Conservation (phyloP, 2,888 invertebrate genomes). For the Chrysotoxum bicinctum region DNA sequence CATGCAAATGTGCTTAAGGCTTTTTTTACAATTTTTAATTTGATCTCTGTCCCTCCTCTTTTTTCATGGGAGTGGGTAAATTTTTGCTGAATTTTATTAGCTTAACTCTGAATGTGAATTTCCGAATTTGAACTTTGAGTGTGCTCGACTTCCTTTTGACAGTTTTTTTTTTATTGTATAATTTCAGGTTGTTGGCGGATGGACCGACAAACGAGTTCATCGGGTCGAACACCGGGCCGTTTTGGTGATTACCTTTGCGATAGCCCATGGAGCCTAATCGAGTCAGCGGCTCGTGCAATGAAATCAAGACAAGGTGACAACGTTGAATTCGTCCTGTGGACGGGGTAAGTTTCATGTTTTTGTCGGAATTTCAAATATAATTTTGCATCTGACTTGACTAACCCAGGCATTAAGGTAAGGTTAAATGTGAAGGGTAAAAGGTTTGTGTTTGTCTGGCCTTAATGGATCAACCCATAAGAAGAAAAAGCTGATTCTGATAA, state of each 20-base stretch:
- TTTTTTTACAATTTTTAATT: not conserved
- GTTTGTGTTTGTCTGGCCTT: slow-evolving; percentile 41
- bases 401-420: not conserved
- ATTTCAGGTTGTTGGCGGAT: slow-evolving; percentile 85
- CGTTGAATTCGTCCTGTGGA: slow-evolving; percentile 96
- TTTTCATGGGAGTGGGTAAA: not conserved
- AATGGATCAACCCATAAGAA: slow-evolving; percentile 22
- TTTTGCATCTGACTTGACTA: slow-evolving; percentile 31
- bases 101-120: slow-evolving; percentile 27
- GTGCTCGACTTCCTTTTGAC: not conserved
- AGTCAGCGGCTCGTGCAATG: slow-evolving; percentile 94
- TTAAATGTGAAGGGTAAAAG: not conserved
- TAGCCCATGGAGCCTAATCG: slow-evolving; percentile 93
- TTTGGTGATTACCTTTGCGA: slow-evolving; percentile 93
- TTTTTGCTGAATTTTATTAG: slow-evolving; percentile 61
- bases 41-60: slow-evolving; percentile 15
- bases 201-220: slow-evolving; percentile 84
- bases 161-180: slow-evolving; percentile 19
- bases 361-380: slow-evolving; percentile 32
- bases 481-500: slow-evolving; percentile 25
- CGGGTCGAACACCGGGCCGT: slow-evolving; percentile 86
- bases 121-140: not conserved
- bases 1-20: slow-evolving; percentile 13
- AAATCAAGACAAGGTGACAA: slow-evolving; percentile 91
- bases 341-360: slow-evolving; percentile 86